phyloP scores from a whole-genome alignment of 1,140 invertebrate species.

The Drosophila neocordata region DNA sequence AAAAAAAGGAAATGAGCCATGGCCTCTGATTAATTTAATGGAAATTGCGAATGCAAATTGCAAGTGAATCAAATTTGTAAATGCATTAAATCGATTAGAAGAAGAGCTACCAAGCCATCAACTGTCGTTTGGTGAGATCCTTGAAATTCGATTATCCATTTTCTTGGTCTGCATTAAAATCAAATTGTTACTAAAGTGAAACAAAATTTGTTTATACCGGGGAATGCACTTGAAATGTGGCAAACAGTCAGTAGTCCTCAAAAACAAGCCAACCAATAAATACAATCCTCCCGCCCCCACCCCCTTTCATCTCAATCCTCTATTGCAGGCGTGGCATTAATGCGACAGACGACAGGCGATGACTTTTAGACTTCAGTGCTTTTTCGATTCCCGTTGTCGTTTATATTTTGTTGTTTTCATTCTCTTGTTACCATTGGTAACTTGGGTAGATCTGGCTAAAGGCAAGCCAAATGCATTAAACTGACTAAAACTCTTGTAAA shows the following conservation, averaged over 20 bases:
- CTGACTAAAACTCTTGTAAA: too few species aligned
- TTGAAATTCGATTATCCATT: slow-evolving; percentile 14
- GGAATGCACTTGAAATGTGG: slow-evolving; percentile 8
- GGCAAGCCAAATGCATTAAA: not conserved
- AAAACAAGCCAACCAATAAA: not conserved
- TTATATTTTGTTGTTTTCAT: slow-evolving; percentile 13
- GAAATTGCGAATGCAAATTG: slow-evolving; percentile 11
- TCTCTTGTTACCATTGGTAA: not conserved
- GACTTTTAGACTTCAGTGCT: slow-evolving; percentile 2
- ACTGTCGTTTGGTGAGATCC: not conserved
- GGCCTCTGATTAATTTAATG: slow-evolving; percentile 18
- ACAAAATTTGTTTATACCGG: slow-evolving; percentile 1
- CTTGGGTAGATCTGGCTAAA: not conserved
- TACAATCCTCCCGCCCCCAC: not conserved
- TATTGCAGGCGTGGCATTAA: slow-evolving; percentile 11
- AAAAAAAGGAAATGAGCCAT: slow-evolving; percentile 16
- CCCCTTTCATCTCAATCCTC: not conserved
- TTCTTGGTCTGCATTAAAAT: slow-evolving; percentile 12
- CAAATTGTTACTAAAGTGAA: not conserved
- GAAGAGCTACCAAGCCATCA: not conserved
- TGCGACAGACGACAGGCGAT: slow-evolving; percentile 9
- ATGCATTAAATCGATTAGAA: slow-evolving; percentile 18
- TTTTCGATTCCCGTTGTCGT: slow-evolving; percentile 7
- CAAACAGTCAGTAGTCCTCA: slow-evolving; percentile 5
- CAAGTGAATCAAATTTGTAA: slow-evolving; percentile 16